Percentiles rank a stretch among this genome's conserved stretches.
These are phyloP conservation scores for Dermatophagoides farinae DNA, from an alignment of 1,140 invertebrate genomes.

Conservation along the genomic window DNA sequence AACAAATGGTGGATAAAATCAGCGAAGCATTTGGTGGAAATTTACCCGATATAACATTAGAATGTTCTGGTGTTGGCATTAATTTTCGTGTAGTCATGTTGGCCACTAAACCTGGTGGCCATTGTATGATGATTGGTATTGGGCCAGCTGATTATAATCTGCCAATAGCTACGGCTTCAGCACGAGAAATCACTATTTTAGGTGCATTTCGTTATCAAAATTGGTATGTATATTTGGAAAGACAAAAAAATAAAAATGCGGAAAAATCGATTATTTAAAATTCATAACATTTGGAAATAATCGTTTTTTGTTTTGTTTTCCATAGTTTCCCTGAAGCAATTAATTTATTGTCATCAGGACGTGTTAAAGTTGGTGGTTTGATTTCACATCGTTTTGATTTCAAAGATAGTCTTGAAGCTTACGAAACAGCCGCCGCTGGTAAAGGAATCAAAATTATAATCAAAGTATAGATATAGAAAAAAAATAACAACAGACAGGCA, in stretches of 20 bases:
- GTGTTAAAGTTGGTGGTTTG: constrained; percentile 62
- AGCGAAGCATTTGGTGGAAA: constrained; percentile 33
- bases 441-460: constrained; percentile 77
- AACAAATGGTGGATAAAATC: constrained; percentile 39
- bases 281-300: not conserved
- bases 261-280: not conserved
- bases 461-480: constrained; percentile 25
- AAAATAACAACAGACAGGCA: too few relatives aligned
- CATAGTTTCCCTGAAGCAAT: constrained; percentile 31
- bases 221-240: constrained; percentile 36
- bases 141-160: constrained; percentile 52
- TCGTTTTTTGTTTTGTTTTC: too few relatives aligned
- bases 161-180: constrained; percentile 53
- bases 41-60: constrained; percentile 5
- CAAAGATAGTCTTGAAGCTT: constrained; percentile 63
- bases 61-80: constrained; percentile 34
- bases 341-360: constrained; percentile 29
- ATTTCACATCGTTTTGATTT: constrained; percentile 74
- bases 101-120: constrained; percentile 38
- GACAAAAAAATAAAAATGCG: too few relatives aligned
- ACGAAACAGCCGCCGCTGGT: constrained; percentile 52
- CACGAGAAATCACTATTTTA: constrained; percentile 66
- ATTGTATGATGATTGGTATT: constrained; percentile 60
- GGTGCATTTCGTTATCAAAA: constrained; percentile 80
- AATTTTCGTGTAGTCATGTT: constrained; percentile 24